Percentiles rank a stretch among this genome's conserved stretches.
These are phyloP conservation scores for Drosophila silvestris DNA, from an alignment of 2,888 invertebrate genomes.

Conservation along the genomic window DNA sequence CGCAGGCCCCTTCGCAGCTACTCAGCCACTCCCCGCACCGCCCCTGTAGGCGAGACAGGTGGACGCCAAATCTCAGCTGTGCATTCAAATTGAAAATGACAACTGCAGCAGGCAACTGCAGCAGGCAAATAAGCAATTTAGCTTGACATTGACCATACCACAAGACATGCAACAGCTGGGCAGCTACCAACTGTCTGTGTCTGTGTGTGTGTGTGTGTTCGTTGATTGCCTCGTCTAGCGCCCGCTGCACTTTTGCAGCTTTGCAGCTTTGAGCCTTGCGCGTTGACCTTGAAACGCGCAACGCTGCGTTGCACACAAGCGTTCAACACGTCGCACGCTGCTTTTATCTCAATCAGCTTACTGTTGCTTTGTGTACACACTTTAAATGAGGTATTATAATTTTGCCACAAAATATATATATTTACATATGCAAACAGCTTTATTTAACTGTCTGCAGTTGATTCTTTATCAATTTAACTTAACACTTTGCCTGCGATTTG, in stretches of 20 bases:
- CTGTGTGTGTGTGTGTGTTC: neutral
- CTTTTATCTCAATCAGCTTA: slow-evolving; percentile 7
- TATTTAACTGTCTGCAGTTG: neutral
- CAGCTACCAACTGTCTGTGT: neutral
- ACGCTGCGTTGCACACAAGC: slow-evolving; percentile 54
- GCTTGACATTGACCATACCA: slow-evolving; percentile 59
- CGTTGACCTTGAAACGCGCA: slow-evolving; percentile 44
- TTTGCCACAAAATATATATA: neutral
- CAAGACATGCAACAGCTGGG: slow-evolving; percentile 39
- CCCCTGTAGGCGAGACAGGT: slow-evolving; percentile 30
- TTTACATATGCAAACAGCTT: neutral
- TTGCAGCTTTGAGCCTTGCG: slow-evolving; percentile 29
- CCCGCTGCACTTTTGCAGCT: slow-evolving; percentile 33
- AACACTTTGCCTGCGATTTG: neutral
- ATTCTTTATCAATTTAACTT: neutral
- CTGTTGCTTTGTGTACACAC: slow-evolving; percentile 4
- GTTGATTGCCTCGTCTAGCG: slow-evolving; percentile 19
- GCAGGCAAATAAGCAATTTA: neutral
- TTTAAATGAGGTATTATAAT: neutral
- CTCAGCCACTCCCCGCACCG: neutral
- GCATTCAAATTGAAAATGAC: slow-evolving; percentile 40
- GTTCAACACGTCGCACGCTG: slow-evolving; percentile 14
- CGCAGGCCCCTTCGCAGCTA: neutral
- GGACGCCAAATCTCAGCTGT: slow-evolving; percentile 11
- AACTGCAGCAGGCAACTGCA: slow-evolving; percentile 8